Base-by-base conservation (phyloP, 2,888 invertebrate species). In the Entomobrya multifasciata region DNA sequence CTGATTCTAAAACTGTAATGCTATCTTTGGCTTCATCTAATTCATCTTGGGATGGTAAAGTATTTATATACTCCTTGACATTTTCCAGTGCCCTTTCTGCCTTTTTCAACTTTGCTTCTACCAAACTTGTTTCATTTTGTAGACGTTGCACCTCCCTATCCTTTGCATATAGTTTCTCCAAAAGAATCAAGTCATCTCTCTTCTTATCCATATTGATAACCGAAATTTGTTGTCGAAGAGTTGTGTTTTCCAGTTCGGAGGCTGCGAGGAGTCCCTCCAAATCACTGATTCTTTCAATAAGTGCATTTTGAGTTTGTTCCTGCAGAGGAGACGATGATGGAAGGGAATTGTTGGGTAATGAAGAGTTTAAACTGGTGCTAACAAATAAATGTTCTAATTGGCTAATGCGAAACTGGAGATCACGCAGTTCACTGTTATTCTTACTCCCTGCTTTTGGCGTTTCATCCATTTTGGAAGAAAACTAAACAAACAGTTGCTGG, bases 191-290 rank as follows among this genome's bases (percentile, higher is more conserved):
- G 70, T 90, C 87, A 52, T 88, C 77, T 27, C 88, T 36, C 20
- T 90, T 88, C 49, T 86, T 88, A 1, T 88, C 87, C 60, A 86
- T 87, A 2, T 83, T 79, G 10, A 90, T n/a, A 0, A 86, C 49
- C 3, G 88, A 80, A 13, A 91, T 47, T 10, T 88, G 84, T 22
- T 89, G 74, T n/a, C 87, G 77, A 0, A 91, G 41, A 44, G 77
- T 70, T 25, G 79, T 55, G 57, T 90, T 91, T n/a, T 91, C 91
- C 13, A 87, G 17, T 57, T 90, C 90, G 0, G 90, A 90, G 0
- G 89, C 90, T 41, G 91, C 90, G 13, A 91, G 57, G 4, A 90
- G 80, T 15, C 87, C 88, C 79, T 91, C 91, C 72, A 91, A 80
- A 15, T 89, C 87, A 74, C 85, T 88, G 2, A 89, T 62, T 44